phyloP scores from a whole-genome alignment of 1,140 invertebrate genomes.

The Drosophila simulans region DNA sequence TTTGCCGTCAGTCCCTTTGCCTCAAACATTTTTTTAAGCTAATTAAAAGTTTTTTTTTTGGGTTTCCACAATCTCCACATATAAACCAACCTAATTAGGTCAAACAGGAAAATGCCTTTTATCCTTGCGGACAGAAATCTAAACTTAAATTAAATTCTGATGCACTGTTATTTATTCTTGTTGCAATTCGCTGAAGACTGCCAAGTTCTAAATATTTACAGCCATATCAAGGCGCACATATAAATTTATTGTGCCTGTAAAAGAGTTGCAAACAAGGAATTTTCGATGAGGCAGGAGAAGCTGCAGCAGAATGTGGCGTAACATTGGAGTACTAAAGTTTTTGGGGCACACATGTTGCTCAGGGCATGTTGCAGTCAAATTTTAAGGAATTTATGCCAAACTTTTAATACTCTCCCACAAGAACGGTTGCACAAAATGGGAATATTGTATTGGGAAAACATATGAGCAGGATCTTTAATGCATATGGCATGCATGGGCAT shows the following conservation, averaged over 20 bases:
- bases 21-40: slow-evolving; percentile 31
- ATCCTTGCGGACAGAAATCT: slow-evolving; percentile 9
- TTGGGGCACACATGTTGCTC: slow-evolving; percentile 49
- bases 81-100: slow-evolving; percentile 31
- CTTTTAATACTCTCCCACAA: slow-evolving; percentile 6
- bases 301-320: slow-evolving; percentile 21
- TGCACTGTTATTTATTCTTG: slow-evolving; percentile 14
- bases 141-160: slow-evolving; percentile 26
- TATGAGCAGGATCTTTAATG: too few relatives aligned
- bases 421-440: background rate
- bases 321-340: slow-evolving; percentile 35
- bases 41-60: slow-evolving; percentile 46
- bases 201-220: slow-evolving; percentile 57
- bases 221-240: slow-evolving; percentile 59
- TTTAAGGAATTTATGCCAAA: background rate
- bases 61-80: background rate
- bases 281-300: slow-evolving; percentile 3
- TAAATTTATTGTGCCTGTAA: slow-evolving; percentile 67
- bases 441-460: background rate
- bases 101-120: background rate
- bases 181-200: background rate
- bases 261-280: slow-evolving; percentile 48
- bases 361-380: slow-evolving; percentile 7
- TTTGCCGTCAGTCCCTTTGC: slow-evolving; percentile 10
- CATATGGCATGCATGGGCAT: too few relatives aligned